A percentile compares a stretch with the other conserved stretches of the same genome.
These are phyloP conservation scores for Piscicola geometra DNA, from an alignment of 2,888 invertebrate genomes.

Conservation along the genomic window DNA sequence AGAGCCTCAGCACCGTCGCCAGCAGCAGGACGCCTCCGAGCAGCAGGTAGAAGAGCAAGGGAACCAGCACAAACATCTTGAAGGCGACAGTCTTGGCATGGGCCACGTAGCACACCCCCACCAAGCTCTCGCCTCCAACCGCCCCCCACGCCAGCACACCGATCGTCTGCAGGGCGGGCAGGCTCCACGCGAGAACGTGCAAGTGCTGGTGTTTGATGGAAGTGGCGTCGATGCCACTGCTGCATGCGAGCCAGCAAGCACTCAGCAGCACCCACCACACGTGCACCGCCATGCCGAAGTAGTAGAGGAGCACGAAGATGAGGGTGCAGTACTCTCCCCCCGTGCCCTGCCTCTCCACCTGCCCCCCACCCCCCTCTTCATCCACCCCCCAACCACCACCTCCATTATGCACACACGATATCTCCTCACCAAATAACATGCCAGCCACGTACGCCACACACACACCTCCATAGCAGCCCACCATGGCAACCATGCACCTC, in stretches of 20 bases:
- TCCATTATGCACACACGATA: slow-evolving; percentile 56
- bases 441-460: slow-evolving; percentile 79
- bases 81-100: slow-evolving; percentile 77
- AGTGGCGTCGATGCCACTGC: slow-evolving; percentile 93
- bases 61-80: slow-evolving; percentile 82
- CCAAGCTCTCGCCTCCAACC: slow-evolving; percentile 68
- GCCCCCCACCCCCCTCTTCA: slow-evolving; percentile 21
- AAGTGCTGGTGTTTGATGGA: slow-evolving; percentile 95
- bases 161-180: slow-evolving; percentile 90
- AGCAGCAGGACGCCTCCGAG: slow-evolving; percentile 86
- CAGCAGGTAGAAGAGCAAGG: slow-evolving; percentile 81
- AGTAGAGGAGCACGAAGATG: slow-evolving; percentile 83
- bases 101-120: slow-evolving; percentile 82
- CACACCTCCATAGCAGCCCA: slow-evolving; percentile 90
- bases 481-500: slow-evolving; percentile 90
- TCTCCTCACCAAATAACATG: slow-evolving; percentile 56
- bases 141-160: slow-evolving; percentile 82
- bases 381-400: slow-evolving; percentile 45
- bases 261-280: slow-evolving; percentile 95
- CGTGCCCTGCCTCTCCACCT: slow-evolving; percentile 65
- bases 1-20: slow-evolving; percentile 90
- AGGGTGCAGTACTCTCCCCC: slow-evolving; percentile 71
- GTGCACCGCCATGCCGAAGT: slow-evolving; percentile 91
- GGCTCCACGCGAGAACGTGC: slow-evolving; percentile 94
- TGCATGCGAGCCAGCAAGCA: slow-evolving; percentile 91